Evolutionary conservation across 2,888 invertebrate genomes (phyloP), one percentile per base, ranked within the genome.

Genomic region (Sphinx pinastri): DNA sequence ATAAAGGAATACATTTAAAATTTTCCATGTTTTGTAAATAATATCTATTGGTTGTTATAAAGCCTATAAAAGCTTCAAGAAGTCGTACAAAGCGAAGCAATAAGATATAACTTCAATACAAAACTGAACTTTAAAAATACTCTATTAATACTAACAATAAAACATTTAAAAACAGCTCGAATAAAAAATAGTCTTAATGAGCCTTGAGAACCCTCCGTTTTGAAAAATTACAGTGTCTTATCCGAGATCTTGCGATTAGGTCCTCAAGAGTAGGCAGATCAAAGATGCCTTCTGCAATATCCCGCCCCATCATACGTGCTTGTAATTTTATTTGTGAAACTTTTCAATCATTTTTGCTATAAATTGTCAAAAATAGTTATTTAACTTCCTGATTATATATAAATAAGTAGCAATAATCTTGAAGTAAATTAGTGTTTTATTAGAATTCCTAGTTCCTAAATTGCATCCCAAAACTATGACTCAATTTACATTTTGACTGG

Each of bases 281-380:
- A 5, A 11, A 60, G 60, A 60, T 60, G 60, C 45, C 4, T 45
- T 60, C 55, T n/a, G 16, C 16, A 60, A 60, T 59, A 38, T 60
- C 38, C 45, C 60, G 55, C 16, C 47, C 16, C 47, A 16, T 60
- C 16, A 60, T 60, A 16, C 12, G 16, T 4, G 7, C 38, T 38
- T 59, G 38, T 38, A 45, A 59, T 59, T n/a, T n/a, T 38, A 38
- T 59, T 38, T 59, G 14, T 3, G 12, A 16, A 16, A 19, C 55
- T n/a, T 38, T 14, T 60, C 45, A 47, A 60, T 60, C 16, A 60
- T 47, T 19, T 55, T 55, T 55, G 55, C 19, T 8, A 19, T 55
- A 55, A 55, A 55, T 60, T 59, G 14, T 14, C 31, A 13, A 54
- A 16, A 16, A 54, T 16, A 45, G 45, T 45, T 25, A 25, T 59